Base-by-base conservation (phyloP, 2,797 vertebrate species). In the Bufotes viridis region DNA sequence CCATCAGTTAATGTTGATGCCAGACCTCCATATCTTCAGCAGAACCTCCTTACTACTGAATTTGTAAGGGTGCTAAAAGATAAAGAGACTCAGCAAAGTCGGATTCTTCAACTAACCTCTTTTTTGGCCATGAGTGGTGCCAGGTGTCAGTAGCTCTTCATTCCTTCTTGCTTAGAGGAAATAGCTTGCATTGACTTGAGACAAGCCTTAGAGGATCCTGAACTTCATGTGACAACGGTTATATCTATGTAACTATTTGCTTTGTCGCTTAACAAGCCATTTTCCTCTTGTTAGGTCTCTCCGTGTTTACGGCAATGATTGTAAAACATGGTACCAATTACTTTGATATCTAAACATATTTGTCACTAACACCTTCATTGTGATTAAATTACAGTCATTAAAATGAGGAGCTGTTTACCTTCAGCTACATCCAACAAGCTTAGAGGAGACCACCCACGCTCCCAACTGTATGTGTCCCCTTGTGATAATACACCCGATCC, bases 301-400 rank as follows among this genome's bases (percentile, higher is more conserved):
- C 20, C 24, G 13, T 65, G 74, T 78, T 85, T 85, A 78, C 49
- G 12, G 24, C 63, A 13, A n/a, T 26, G 9, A 78, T 78, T 69
- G 57, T 82, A 76, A 70, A 86, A 82, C 84, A 82, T 89, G 78
- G 78, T 85, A 89, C 78, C 84, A 89, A 86, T 89, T 89, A 85
- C 84, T 51, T 24, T 20, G 72, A 86, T 86, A 89, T 60, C 49
- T 63, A 86, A 89, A 89, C 88, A 89, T 82, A 89, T 86, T 89
- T 86, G 84, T 89, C 84, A 86, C 80, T 78, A 85, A 83, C 88
- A 86, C 88, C 84, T 89, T 89, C 63, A 55, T 79, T 53, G 53
- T 78, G 88, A 89, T 86, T 83, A 86, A 89, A 86, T 78, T 80
- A 88, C 76, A 58, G 81, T 78, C 78, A 65, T 81, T 85, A 78